A percentile compares a stretch with the other conserved stretches of the same genome.
These are phyloP conservation scores for Entosphenus tridentatus DNA, from an alignment of 2,113 vertebrate species.

Conservation along the genomic window DNA sequence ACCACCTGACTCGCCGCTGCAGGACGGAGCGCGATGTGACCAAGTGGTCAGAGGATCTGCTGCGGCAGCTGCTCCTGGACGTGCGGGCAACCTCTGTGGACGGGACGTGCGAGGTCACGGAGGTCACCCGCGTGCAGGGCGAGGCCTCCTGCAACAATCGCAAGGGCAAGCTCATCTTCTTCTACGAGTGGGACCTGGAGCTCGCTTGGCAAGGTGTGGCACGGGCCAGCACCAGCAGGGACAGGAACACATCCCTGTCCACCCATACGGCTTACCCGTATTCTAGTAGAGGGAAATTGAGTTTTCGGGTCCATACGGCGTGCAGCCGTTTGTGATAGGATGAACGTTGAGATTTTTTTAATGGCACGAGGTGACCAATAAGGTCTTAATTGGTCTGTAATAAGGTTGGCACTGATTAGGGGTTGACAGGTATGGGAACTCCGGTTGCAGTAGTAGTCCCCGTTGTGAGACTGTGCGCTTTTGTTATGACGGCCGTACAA, in stretches of 20 bases:
- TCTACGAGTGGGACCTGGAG: conserved; percentile 78
- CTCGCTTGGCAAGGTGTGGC: conserved; percentile 56
- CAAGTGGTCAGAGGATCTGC: conserved; percentile 73
- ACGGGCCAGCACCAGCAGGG: too few relatives aligned
- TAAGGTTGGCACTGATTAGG: too few relatives aligned
- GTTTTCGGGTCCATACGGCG: not conserved
- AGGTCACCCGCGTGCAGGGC: conserved; percentile 62
- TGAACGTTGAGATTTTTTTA: too few relatives aligned
- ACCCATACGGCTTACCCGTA: not conserved
- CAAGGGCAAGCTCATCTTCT: conserved; percentile 92
- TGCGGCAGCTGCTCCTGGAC: conserved; percentile 49
- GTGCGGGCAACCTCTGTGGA: conserved; percentile 43
- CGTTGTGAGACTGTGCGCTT: too few relatives aligned
- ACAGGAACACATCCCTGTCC: too few relatives aligned
- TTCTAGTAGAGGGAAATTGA: not conserved
- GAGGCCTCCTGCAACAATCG: conserved; percentile 94
- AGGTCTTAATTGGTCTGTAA: too few relatives aligned
- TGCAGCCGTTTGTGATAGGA: not conserved
- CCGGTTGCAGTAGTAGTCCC: too few relatives aligned
- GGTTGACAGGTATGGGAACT: too few relatives aligned
- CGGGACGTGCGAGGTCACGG: conserved; percentile 63
- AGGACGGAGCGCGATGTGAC: conserved; percentile 92
- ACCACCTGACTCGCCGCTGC: conserved; percentile 8
- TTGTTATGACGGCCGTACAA: too few relatives aligned
- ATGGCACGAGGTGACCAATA: too few relatives aligned